Evolutionary conservation across 2,797 vertebrate species (phyloP).

Genomic region (Nyctibius grandis): DNA sequence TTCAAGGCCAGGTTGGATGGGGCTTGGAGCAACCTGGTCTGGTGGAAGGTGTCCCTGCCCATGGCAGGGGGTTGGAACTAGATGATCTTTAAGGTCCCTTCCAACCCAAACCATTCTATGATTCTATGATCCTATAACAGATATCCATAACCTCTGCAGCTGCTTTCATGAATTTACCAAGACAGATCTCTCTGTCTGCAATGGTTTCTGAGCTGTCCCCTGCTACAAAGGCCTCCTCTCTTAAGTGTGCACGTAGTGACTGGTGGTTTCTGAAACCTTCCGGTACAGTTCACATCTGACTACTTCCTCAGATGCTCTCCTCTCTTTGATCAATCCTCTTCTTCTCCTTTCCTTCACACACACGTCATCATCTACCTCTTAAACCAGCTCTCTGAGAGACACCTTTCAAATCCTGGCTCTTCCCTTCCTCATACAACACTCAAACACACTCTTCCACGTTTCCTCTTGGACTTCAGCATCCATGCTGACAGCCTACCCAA

Average conservation of each 20-base stretch:
- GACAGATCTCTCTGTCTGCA: background rate
- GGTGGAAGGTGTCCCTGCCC: too few species aligned
- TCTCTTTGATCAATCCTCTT: background rate
- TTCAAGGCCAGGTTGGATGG: too few species aligned
- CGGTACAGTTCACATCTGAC: background rate
- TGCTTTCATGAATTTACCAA: background rate
- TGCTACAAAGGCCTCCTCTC: background rate
- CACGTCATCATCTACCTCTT: background rate
- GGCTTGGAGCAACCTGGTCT: too few species aligned
- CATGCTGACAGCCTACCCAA: background rate
- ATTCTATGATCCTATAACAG: too few species aligned
- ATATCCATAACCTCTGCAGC: background rate
- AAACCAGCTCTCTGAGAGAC: background rate
- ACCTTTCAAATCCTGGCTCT: background rate
- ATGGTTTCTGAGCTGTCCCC: background rate
- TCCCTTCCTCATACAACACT: background rate
- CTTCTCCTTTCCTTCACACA: background rate
- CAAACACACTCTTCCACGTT: background rate
- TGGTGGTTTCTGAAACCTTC: background rate
- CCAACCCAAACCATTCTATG: too few species aligned
- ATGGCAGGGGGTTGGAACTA: too few species aligned
- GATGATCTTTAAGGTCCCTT: too few species aligned
- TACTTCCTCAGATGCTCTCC: background rate
- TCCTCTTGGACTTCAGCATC: background rate
- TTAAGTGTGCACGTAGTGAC: accelerated